Percentiles rank a stretch among this genome's conserved stretches.
Evolutionary conservation across 2,113 vertebrate species (phyloP).

Genomic region (Platysteira castanea): DNA sequence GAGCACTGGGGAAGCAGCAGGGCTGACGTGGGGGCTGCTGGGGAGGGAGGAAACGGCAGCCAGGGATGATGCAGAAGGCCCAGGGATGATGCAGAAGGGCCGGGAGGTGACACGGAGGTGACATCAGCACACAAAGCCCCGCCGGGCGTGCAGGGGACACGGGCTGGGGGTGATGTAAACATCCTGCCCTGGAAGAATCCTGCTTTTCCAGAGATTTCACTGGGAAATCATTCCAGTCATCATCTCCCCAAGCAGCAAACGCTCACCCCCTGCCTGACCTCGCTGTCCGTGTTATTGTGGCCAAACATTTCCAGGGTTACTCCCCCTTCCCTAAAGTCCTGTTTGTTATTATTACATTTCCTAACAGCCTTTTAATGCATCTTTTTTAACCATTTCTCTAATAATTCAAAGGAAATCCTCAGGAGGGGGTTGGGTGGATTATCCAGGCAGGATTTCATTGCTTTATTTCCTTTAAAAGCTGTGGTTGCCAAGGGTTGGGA

Average conservation of each 20-base stretch:
- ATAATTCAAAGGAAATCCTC: not conserved
- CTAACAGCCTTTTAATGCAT: not conserved
- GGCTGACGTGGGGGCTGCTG: not conserved
- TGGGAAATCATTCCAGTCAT: not conserved
- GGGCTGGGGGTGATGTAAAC: not conserved
- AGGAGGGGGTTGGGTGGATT: not conserved
- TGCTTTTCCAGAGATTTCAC: not conserved
- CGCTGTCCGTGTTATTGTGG: not conserved
- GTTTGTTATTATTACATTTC: not conserved
- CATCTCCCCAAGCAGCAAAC: not conserved
- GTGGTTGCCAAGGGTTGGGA: not conserved
- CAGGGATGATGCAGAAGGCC: not conserved
- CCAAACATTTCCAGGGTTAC: not conserved
- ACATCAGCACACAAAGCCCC: not conserved
- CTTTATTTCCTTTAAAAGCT: not conserved
- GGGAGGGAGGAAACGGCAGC: not conserved
- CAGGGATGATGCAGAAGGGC: not conserved
- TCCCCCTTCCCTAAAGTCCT: not conserved
- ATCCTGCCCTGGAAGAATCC: not conserved
- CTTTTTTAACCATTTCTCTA: not conserved
- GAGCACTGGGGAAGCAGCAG: rapidly evolving
- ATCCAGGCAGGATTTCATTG: not conserved
- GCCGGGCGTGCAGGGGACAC: rapidly evolving
- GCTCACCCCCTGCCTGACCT: not conserved
- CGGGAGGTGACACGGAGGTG: not conserved